Evolutionary conservation across 2,888 invertebrate genomes (phyloP), one percentile per base, ranked within the genome.

Genomic region (Deladenus siricidicola): DNA sequence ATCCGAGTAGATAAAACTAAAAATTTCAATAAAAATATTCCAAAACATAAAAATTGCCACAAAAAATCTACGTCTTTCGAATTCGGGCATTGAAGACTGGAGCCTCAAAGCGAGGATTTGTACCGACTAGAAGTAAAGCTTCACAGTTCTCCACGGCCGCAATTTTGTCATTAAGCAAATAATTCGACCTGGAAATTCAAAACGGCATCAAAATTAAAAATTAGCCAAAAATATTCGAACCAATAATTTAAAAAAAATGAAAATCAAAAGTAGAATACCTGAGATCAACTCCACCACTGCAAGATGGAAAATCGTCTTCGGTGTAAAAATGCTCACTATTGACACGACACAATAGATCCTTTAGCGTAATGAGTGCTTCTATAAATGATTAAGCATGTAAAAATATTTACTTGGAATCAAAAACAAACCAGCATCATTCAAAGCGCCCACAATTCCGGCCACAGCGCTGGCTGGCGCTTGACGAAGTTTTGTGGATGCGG

Each of bases 21-120:
- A 71, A 67, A 26, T 1, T 3, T 23, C 23, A 34, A 42, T 14
- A 47, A 14, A 14, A 21, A 24, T 34, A 56, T 17, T 1, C 44
- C n/a, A 19, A 45, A 30, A 39, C 2, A n/a, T n/a, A n/a, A n/a
- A n/a, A n/a, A n/a, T 39, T n/a, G 19, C 21, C 10, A 23, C n/a
- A 28, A 24, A 14, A 43, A 30, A 19, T 58, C 64, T 34, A 76
- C 62, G 88, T 86, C 82, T 98, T 99, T 62, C 98, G 86, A 67
- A 99, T 86, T 73, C 98, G 86, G 0, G 96, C 88, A 82, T 98
- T 98, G 62, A 99, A 83, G 30, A 98, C 83, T 0, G 98, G 94
- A 44, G 98, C 96, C 82, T 98, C 98, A 80, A 89, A 91, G 55
- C 98, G 86, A 0, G 93, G 90, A 84, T 99, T 99, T 1, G 93